Conservation (phyloP, 2,797 vertebrate species). For the Rachycentron canadum region DNA sequence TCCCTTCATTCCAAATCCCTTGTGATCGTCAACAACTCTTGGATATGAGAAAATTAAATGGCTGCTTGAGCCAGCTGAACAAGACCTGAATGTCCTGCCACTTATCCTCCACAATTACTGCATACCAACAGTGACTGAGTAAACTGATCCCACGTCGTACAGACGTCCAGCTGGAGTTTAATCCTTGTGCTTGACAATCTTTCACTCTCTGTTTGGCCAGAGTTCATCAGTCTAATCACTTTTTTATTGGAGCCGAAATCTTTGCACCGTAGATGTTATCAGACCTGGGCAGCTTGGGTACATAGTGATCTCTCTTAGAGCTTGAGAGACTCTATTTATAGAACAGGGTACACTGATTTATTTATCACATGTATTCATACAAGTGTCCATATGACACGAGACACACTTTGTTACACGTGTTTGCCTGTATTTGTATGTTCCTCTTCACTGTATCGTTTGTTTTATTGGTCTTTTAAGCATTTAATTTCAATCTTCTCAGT, state of each 20-base stretch:
- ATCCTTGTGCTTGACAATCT: constrained; percentile 22
- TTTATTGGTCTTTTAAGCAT: not conserved
- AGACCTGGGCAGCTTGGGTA: constrained; percentile 41
- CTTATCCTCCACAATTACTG: constrained; percentile 48
- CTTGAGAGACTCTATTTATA: constrained; percentile 70
- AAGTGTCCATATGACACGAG: constrained; percentile 14
- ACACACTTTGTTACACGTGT: not conserved
- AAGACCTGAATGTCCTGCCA: constrained; percentile 31
- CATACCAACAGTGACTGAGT: constrained; percentile 57
- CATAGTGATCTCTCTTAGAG: constrained; percentile 70
- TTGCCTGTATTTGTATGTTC: not conserved
- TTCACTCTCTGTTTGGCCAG: constrained; percentile 19
- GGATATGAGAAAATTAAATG: constrained; percentile 47
- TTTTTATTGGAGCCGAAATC: constrained; percentile 54
- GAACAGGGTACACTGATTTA: constrained; percentile 59
- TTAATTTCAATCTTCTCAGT: not conserved
- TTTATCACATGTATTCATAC: constrained; percentile 61
- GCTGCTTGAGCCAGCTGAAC: constrained; percentile 37
- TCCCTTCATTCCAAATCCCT: constrained; percentile 44
- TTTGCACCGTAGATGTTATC: constrained; percentile 28
- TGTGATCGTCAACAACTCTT: constrained; percentile 31
- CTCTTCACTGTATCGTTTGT: not conserved
- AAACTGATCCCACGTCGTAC: constrained; percentile 38
- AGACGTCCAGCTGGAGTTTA: constrained; percentile 33
- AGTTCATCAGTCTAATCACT: constrained; percentile 44